These are phyloP conservation scores for Coluber constrictor DNA, from an alignment of 2,797 vertebrate genomes.

Conservation along the genomic window DNA sequence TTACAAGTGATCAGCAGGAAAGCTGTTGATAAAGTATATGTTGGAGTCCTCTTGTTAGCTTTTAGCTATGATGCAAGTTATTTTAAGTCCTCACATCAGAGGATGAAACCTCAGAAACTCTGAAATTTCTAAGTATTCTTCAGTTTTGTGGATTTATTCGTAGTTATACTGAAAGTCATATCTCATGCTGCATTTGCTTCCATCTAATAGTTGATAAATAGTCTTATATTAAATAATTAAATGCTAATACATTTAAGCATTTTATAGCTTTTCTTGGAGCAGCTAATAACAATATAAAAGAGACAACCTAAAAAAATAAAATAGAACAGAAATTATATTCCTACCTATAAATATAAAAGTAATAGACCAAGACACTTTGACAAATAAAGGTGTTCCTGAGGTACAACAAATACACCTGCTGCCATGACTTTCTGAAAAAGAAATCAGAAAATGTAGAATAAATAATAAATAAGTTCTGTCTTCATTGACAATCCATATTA, in stretches of 20 bases:
- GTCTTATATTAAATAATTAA: neutral
- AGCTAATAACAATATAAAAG: neutral
- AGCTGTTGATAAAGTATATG: neutral
- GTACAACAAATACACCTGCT: neutral
- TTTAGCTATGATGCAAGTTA: neutral
- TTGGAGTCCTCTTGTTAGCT: neutral
- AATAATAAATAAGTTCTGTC: too few relatives aligned
- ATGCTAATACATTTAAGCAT: neutral
- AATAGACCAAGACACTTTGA: neutral
- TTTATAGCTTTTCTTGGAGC: neutral
- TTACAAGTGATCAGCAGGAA: constrained; percentile 34
- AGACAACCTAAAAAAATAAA: neutral
- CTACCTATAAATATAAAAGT: neutral
- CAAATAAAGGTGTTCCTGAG: neutral
- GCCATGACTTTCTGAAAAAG: neutral
- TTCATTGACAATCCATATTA: neutral
- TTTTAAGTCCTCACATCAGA: neutral
- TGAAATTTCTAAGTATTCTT: neutral
- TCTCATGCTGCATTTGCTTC: neutral
- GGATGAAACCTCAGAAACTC: neutral
- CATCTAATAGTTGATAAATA: neutral
- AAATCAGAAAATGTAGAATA: neutral
- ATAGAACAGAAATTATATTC: neutral
- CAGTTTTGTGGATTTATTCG: accelerated
- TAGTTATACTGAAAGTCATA: accelerated